Conservation (phyloP, 2,888 invertebrate genomes). For the Dynastes hyllus region DNA sequence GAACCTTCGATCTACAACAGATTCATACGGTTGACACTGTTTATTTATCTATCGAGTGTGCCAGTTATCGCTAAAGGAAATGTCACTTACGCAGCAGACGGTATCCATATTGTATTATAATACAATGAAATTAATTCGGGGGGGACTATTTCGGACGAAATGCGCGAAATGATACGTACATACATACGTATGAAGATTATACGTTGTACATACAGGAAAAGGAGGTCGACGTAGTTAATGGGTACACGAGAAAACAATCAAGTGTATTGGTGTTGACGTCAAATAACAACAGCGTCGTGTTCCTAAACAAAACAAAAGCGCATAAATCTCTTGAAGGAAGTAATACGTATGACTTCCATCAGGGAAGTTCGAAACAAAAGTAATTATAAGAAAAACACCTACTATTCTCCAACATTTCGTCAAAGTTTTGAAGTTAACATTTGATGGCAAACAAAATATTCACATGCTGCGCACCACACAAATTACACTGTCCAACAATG, state of each 20-base stretch:
- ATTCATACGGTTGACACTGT: neutral
- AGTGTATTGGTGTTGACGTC: too few relatives aligned
- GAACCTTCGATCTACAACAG: neutral
- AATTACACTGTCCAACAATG: too few relatives aligned
- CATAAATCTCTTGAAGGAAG: too few relatives aligned
- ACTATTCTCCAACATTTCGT: too few relatives aligned
- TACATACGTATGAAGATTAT: neutral
- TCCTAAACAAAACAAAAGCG: too few relatives aligned
- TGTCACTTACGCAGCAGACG: constrained; percentile 7
- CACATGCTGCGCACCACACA: too few relatives aligned
- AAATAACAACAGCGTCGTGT: too few relatives aligned
- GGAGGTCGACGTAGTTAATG: constrained; percentile 12
- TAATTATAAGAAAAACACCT: too few relatives aligned
- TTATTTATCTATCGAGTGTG: constrained; percentile 12
- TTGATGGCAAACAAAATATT: too few relatives aligned
- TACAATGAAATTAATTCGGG: constrained; percentile 27
- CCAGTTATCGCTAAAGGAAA: constrained; percentile 29
- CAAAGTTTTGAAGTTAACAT: too few relatives aligned
- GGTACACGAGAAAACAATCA: constrained; percentile 18
- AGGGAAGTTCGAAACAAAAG: too few relatives aligned
- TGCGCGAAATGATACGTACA: neutral
- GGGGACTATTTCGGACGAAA: constrained; percentile 11
- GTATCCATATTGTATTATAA: constrained; percentile 29
- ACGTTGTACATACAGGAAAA: neutral
- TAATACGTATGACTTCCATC: too few relatives aligned